These are phyloP conservation scores for Hydrotaea cyrtoneurina DNA, from an alignment of 2,888 invertebrate species.

Conservation along the genomic window DNA sequence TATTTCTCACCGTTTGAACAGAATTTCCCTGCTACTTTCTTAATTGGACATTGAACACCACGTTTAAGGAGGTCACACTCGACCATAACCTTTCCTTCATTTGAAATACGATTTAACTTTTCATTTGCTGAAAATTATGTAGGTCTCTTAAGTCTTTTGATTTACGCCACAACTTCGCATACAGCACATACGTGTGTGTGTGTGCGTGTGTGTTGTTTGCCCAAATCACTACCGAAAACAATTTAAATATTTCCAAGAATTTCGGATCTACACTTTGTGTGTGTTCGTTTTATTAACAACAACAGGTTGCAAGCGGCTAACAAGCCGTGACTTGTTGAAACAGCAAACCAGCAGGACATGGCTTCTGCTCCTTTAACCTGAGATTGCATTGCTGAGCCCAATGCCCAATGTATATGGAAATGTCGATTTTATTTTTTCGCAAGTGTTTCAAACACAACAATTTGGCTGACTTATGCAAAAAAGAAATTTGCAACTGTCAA, in stretches of 20 bases:
- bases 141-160: no score
- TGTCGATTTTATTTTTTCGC: slow-evolving; percentile 3
- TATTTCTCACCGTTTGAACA: no score
- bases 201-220: no score
- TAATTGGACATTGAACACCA: no score
- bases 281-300: not conserved
- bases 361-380: slow-evolving; percentile 52
- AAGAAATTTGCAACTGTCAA: slow-evolving; percentile 43
- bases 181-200: no score
- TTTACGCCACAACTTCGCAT: no score
- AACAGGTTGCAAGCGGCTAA: slow-evolving; percentile 51
- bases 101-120: no score
- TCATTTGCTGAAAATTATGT: no score
- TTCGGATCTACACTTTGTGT: slow-evolving; percentile 29
- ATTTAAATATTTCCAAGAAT: slow-evolving; percentile 55
- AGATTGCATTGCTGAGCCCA: not conserved
- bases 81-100: no score
- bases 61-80: no score
- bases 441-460: slow-evolving; percentile 1
- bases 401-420: not conserved
- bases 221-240: no score
- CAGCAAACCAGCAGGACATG: slow-evolving; percentile 62
- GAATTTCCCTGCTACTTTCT: no score
- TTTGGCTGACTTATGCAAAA: slow-evolving; percentile 37
- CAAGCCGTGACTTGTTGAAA: slow-evolving; percentile 63